Percentiles rank a stretch among this genome's conserved stretches.
phyloP scores from a whole-genome alignment of 2,888 invertebrate genomes.

The Eupithecia subfuscata region DNA sequence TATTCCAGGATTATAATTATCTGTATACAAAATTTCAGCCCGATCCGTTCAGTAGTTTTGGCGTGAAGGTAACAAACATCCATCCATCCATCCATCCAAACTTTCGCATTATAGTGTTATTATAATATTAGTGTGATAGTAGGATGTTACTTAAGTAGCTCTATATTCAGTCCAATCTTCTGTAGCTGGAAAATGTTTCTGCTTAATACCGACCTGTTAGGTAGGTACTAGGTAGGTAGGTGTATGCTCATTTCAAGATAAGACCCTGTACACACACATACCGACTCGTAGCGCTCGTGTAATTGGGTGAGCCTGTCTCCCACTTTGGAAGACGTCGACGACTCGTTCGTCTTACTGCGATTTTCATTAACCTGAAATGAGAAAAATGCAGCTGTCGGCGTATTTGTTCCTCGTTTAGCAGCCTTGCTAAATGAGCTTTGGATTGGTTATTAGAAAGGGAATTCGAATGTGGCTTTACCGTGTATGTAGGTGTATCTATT shows the following conservation, averaged over 20 bases:
- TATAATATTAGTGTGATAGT: too few relatives aligned
- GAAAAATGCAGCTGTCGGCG: slow-evolving; percentile 67
- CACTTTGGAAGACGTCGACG: slow-evolving; percentile 59
- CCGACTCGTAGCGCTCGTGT: slow-evolving; percentile 42
- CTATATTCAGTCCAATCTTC: background rate
- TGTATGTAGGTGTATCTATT: slow-evolving; percentile 8
- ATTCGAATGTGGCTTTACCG: slow-evolving; percentile 19
- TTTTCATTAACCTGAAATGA: slow-evolving; percentile 80
- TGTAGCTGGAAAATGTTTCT: background rate
- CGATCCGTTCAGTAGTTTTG: too few relatives aligned
- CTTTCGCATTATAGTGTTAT: too few relatives aligned
- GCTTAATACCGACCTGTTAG: background rate
- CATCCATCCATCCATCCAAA: too few relatives aligned
- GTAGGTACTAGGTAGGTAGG: background rate
- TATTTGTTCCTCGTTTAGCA: slow-evolving; percentile 52
- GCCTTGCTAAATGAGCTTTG: slow-evolving; percentile 36
- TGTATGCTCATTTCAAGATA: slow-evolving; percentile 26
- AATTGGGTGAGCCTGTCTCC: slow-evolving; percentile 68
- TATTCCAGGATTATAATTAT: too few relatives aligned
- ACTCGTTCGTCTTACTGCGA: slow-evolving; percentile 54
- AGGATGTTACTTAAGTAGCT: too few relatives aligned
- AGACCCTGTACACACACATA: slow-evolving; percentile 50
- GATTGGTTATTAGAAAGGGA: slow-evolving; percentile 40
- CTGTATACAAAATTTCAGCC: too few relatives aligned
- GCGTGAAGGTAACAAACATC: too few relatives aligned